Percentiles rank a stretch among this genome's conserved stretches.
Conservation (phyloP, 2,113 vertebrate genomes). For the Aegypius monachus region DNA sequence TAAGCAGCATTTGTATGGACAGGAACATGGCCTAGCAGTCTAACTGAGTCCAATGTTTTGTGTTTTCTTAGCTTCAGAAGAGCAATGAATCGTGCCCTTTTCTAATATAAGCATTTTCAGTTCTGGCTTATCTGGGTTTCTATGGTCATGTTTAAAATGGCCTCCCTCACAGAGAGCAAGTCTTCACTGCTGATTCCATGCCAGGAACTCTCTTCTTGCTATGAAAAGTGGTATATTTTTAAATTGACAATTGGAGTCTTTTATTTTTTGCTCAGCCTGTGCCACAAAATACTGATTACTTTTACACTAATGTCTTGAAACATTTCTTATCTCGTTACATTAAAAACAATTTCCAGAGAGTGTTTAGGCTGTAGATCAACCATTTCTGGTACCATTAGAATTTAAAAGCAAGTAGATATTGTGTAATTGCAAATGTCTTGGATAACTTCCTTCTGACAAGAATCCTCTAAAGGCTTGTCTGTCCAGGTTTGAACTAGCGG, state of each 20-base stretch:
- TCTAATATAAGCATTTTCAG: not conserved
- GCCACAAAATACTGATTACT: not conserved
- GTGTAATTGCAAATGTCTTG: not conserved
- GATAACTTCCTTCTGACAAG: not conserved
- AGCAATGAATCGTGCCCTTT: not conserved
- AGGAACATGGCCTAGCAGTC: not conserved
- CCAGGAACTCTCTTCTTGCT: not conserved
- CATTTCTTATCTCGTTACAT: not conserved
- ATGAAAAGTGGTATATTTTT: not conserved
- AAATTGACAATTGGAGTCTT: not conserved
- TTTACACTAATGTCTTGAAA: not conserved
- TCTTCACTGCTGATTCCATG: not conserved
- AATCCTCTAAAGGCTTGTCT: not conserved
- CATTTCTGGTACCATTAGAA: slow-evolving; percentile 2
- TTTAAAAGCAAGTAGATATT: slow-evolving; percentile 30
- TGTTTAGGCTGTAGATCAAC: not conserved
- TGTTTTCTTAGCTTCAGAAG: not conserved
- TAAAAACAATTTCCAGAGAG: not conserved
- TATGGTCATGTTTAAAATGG: not conserved
- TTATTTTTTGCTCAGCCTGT: not conserved
- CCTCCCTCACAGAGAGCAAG: not conserved
- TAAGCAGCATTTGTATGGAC: rapidly evolving
- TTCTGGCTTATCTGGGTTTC: not conserved
- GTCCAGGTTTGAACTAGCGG: not conserved
- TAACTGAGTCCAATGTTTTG: not conserved